A percentile compares a stretch with the other conserved stretches of the same genome.
phyloP scores from a whole-genome alignment of 2,797 vertebrate genomes.

The Spinus olivaceus region DNA sequence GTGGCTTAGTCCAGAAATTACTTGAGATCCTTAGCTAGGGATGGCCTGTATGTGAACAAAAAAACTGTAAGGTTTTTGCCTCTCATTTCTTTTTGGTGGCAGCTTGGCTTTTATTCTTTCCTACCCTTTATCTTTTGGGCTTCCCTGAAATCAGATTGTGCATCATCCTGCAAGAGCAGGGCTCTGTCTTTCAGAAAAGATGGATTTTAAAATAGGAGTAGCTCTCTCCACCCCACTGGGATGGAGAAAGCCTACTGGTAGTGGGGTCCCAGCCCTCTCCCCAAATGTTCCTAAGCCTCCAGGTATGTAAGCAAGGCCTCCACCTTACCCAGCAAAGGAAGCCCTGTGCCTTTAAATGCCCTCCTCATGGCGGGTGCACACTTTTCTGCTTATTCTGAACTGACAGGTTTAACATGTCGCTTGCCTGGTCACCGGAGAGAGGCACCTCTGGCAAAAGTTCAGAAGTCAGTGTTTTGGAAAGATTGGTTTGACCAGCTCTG shows the following conservation, averaged over 20 bases:
- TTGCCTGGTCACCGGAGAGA: conserved; percentile 66
- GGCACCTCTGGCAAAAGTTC: conserved; percentile 68
- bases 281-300: neutral
- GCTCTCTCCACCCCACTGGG: neutral
- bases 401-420: conserved; percentile 62
- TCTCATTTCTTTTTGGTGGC: neutral
- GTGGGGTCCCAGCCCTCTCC: fast-evolving
- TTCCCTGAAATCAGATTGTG: neutral
- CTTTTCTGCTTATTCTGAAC: conserved; percentile 59
- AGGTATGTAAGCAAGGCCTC: neutral
- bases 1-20: neutral
- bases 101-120: neutral
- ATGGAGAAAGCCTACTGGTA: neutral
- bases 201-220: neutral
- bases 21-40: neutral
- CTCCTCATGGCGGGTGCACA: neutral
- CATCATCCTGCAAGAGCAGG: neutral
- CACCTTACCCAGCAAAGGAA: neutral
- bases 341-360: conserved; percentile 49
- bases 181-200: neutral
- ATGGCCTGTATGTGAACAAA: neutral
- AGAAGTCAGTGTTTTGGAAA: conserved; percentile 75
- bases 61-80: neutral
- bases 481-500: conserved; percentile 69
- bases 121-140: neutral